A percentile compares a stretch with the other conserved stretches of the same genome.
These are phyloP conservation scores for Hippoglossus hippoglossus DNA, from an alignment of 2,797 vertebrate genomes.

Conservation along the genomic window DNA sequence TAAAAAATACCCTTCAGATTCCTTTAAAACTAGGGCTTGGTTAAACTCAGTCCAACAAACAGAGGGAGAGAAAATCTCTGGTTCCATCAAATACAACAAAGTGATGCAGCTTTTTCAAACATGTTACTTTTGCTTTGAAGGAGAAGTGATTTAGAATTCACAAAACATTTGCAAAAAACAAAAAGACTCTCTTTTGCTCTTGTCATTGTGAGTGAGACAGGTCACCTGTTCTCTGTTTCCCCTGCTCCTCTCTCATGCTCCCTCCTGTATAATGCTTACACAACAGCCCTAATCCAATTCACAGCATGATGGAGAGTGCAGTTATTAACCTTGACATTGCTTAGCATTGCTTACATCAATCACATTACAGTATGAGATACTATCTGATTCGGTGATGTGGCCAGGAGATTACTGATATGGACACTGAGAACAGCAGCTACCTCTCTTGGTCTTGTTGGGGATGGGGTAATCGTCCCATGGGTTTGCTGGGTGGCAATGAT, in stretches of 20 bases:
- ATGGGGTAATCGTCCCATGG: background rate
- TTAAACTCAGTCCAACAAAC: background rate
- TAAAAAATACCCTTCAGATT: background rate
- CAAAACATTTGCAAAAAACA: conserved; percentile 31
- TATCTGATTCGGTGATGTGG: conserved; percentile 27
- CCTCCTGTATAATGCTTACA: conserved; percentile 21
- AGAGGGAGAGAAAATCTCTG: background rate
- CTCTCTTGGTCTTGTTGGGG: background rate
- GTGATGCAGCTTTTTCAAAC: conserved; percentile 36
- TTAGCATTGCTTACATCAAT: conserved; percentile 44
- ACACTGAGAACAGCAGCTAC: conserved; percentile 17
- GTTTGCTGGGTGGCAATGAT: background rate
- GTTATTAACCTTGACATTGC: conserved; percentile 54
- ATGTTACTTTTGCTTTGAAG: conserved; percentile 44
- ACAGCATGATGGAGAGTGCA: conserved; percentile 37
- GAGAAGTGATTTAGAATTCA: conserved; percentile 30
- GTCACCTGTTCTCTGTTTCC: background rate
- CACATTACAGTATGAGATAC: conserved; percentile 43
- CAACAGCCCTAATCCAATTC: conserved; percentile 41
- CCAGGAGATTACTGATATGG: conserved; percentile 36
- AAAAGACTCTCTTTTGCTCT: background rate
- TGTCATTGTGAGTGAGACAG: background rate
- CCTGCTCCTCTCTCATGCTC: background rate
- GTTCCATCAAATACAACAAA: conserved; percentile 11
- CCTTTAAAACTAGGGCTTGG: background rate